These are phyloP conservation scores for Sternarchorhynchus goeldii DNA, from an alignment of 2,797 vertebrate species.

Conservation along the genomic window DNA sequence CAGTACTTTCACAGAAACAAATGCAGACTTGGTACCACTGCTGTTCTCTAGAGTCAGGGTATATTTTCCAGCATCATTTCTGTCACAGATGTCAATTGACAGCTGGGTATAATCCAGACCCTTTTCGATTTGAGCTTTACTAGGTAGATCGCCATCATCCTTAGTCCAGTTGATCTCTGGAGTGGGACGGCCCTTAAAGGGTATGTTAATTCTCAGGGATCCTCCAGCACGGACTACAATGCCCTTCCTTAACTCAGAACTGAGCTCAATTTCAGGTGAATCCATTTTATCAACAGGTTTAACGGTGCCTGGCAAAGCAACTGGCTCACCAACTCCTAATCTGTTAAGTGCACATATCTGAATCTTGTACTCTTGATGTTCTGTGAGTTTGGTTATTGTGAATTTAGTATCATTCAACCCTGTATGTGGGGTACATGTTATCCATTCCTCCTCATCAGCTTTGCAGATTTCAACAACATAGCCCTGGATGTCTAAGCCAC, in stretches of 20 bases:
- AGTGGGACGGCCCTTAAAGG: conserved; percentile 93
- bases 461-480: conserved; percentile 95
- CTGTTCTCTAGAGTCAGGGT: conserved; percentile 91
- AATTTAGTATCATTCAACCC: conserved; percentile 93
- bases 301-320: conserved; percentile 88
- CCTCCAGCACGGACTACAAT: conserved; percentile 92
- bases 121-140: conserved; percentile 92
- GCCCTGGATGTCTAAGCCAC: conserved; percentile 96
- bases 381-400: conserved; percentile 89
- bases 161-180: conserved; percentile 97
- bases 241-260: conserved; percentile 94
- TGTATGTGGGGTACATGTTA: conserved; percentile 86
- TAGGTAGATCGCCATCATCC: conserved; percentile 89
- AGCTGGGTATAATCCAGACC: conserved; percentile 92
- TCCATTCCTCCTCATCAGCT: conserved; percentile 97
- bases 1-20: conserved; percentile 93
- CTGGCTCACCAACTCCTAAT: conserved; percentile 94
- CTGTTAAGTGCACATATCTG: conserved; percentile 94
- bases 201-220: conserved; percentile 94
- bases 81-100: conserved; percentile 91
- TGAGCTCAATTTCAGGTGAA: conserved; percentile 95
- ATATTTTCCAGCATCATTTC: conserved; percentile 97
- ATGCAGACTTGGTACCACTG: conserved; percentile 93
- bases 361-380: conserved; percentile 98
- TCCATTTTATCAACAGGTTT: conserved; percentile 94